phyloP scores from a whole-genome alignment of 2,888 invertebrate genomes.

The Corythucha ciliata region DNA sequence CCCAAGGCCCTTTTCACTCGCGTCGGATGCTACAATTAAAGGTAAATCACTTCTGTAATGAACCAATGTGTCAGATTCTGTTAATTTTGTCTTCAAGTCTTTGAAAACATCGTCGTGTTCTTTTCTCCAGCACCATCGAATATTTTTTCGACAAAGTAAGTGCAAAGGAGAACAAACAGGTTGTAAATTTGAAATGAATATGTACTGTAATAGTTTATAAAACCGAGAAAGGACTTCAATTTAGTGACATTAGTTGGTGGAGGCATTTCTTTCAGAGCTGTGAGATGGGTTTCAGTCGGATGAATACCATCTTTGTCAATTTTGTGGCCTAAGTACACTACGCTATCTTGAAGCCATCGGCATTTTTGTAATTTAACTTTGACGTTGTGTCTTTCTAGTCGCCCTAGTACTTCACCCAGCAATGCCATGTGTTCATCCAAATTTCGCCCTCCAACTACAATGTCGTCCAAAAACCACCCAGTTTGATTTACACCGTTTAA shows the following conservation, averaged over 20 bases:
- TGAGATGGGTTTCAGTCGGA: neutral
- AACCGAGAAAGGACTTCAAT: conserved; percentile 23
- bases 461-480: conserved; percentile 12
- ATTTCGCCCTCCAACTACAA: conserved; percentile 2
- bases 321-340: conserved; percentile 13
- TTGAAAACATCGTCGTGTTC: conserved; percentile 9
- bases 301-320: conserved; percentile 11
- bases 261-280: conserved; percentile 15
- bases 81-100: conserved; percentile 13
- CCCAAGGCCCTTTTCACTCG: conserved; percentile 18
- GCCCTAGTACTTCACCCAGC: neutral
- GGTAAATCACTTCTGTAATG: conserved; percentile 1
- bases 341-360: neutral
- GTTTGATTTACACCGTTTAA: conserved; percentile 1
- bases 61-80: conserved; percentile 10
- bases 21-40: conserved; percentile 19
- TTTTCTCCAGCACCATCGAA: conserved; percentile 22
- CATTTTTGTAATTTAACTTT: conserved; percentile 4
- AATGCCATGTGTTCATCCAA: neutral
- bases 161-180: conserved; percentile 11
- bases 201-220: conserved; percentile 23
- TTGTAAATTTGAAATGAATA: conserved; percentile 23
- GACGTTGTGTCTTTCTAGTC: neutral
- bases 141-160: conserved; percentile 13
- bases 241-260: conserved; percentile 14